Evolutionary conservation across 1,140 invertebrate genomes (phyloP).

Genomic region (Drosophila sucinea): DNA sequence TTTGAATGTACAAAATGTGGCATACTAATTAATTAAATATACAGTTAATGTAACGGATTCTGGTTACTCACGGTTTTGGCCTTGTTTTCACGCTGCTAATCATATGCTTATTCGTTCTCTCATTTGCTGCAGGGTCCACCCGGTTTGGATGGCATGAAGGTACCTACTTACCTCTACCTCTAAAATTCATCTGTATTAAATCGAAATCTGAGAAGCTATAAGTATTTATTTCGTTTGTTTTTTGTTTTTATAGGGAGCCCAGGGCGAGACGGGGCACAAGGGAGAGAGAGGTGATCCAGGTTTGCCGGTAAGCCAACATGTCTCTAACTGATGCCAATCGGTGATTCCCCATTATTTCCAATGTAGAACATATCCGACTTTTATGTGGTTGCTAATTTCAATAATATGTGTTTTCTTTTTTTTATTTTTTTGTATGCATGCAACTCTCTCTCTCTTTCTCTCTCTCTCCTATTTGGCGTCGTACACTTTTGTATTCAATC

Average conservation of each 20-base stretch:
- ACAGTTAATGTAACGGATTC: slow-evolving; percentile 9
- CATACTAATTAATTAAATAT: not conserved
- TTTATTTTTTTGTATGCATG: slow-evolving; percentile 64
- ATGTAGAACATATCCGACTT: slow-evolving; percentile 42
- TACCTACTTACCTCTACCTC: slow-evolving; percentile 69
- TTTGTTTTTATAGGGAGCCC: slow-evolving; percentile 88
- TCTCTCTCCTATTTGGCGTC: slow-evolving; percentile 52
- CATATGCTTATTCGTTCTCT: slow-evolving; percentile 56
- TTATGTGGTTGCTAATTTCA: slow-evolving; percentile 73
- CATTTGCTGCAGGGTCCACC: slow-evolving; percentile 86
- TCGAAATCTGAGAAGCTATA: slow-evolving; percentile 9
- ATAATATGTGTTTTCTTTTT: slow-evolving; percentile 69
- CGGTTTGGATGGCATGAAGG: slow-evolving; percentile 90
- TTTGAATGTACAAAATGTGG: not conserved
- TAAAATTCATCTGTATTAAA: slow-evolving; percentile 11
- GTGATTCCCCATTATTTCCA: not conserved
- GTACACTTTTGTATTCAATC: slow-evolving; percentile 41
- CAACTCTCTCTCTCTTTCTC: slow-evolving; percentile 38
- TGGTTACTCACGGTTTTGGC: slow-evolving; percentile 7
- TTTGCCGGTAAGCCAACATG: slow-evolving; percentile 89
- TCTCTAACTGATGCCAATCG: too few relatives aligned
- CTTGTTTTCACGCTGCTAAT: slow-evolving; percentile 42
- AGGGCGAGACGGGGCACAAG: slow-evolving; percentile 94
- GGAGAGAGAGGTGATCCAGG: slow-evolving; percentile 96
- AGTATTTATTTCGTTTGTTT: slow-evolving; percentile 28